phyloP scores from a whole-genome alignment of 2,888 invertebrate genomes.

The Tethea ocularis region DNA sequence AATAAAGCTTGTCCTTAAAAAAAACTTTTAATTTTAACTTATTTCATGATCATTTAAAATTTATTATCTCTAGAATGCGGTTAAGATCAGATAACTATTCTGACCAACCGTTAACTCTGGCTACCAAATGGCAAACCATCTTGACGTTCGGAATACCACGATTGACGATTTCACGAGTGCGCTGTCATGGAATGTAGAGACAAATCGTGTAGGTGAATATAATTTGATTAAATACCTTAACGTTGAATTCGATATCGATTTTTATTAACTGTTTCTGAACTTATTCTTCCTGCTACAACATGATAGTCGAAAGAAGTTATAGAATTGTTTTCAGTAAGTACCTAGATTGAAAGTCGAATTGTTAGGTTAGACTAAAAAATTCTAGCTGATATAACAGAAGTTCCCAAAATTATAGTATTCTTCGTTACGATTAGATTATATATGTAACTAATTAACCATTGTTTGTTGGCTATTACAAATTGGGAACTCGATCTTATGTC shows the following conservation, averaged over 20 bases:
- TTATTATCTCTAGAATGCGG: no score
- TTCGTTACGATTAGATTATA: neutral
- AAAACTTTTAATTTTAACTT: no score
- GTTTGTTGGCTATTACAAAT: conserved; percentile 30
- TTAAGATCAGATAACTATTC: no score
- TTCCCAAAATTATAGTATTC: neutral
- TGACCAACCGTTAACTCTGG: conserved; percentile 13
- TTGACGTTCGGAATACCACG: conserved; percentile 49
- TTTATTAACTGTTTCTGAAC: neutral
- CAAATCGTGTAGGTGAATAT: conserved; percentile 47
- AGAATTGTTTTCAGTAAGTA: no score
- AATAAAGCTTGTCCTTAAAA: no score
- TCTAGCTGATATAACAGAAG: no score
- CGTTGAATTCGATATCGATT: conserved; percentile 33
- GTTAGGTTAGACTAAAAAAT: no score
- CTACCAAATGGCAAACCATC: conserved; percentile 42
- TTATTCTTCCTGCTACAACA: neutral
- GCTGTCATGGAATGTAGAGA: conserved; percentile 46
- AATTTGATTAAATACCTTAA: conserved; percentile 43
- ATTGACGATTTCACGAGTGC: conserved; percentile 37
- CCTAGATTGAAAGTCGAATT: no score
- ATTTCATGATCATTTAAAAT: no score
- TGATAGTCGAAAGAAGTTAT: no score
- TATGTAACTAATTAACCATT: conserved; percentile 6
- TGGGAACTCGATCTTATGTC: conserved; percentile 51